Conservation (phyloP, 2,888 invertebrate genomes). For the Patella ulyssiponensis region DNA sequence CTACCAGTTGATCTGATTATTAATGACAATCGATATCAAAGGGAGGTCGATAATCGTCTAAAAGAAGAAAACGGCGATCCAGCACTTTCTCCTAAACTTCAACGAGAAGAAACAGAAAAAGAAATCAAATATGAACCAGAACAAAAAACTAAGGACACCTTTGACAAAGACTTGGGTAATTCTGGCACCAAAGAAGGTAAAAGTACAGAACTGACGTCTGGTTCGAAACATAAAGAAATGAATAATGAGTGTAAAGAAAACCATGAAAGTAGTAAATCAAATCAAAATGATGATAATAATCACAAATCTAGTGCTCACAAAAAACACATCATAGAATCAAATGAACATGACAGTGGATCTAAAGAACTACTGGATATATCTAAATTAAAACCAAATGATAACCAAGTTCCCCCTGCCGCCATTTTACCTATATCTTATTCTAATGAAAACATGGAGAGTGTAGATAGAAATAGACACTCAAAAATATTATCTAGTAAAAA, state of each 20-base stretch:
- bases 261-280: neutral
- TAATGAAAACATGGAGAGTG: neutral
- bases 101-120: constrained; percentile 43
- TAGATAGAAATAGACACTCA: neutral
- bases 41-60: constrained; percentile 61
- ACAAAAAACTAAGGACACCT: constrained; percentile 54
- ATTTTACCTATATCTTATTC: neutral
- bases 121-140: constrained; percentile 60
- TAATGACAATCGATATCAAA: constrained; percentile 49
- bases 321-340: too few relatives aligned
- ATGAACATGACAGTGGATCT: neutral
- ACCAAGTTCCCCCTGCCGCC: neutral
- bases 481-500: constrained; percentile 18
- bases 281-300: neutral
- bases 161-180: constrained; percentile 10
- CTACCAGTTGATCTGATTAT: constrained; percentile 52
- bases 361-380: neutral
- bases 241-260: neutral
- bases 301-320: neutral
- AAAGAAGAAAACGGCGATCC: constrained; percentile 58
- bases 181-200: constrained; percentile 1
- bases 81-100: constrained; percentile 45
- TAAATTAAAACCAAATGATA: neutral
- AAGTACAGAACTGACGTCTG: neutral
- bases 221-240: neutral